phyloP scores from a whole-genome alignment of 2,888 invertebrate genomes.

The Cryptus viduatorius region DNA sequence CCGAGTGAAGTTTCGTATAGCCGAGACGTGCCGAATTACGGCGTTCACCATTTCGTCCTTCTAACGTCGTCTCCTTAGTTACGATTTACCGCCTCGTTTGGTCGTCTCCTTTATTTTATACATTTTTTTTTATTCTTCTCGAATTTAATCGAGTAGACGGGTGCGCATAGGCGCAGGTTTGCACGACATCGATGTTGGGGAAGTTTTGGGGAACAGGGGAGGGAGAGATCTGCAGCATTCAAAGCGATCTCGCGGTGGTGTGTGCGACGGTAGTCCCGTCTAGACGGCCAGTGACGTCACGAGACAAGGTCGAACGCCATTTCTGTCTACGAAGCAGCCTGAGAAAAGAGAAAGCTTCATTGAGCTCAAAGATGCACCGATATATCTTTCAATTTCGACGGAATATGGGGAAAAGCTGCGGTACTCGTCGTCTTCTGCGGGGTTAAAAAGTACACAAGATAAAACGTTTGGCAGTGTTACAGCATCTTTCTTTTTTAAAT shows the following conservation, averaged over 20 bases:
- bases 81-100: background rate
- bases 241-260: constrained; percentile 60
- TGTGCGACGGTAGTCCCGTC: constrained; percentile 72
- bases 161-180: constrained; percentile 2
- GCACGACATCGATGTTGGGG: constrained; percentile 7
- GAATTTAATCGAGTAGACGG: constrained; percentile 75
- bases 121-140: constrained; percentile 73
- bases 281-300: constrained; percentile 81
- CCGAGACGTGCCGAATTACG: constrained; percentile 35
- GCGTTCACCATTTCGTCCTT: constrained; percentile 42
- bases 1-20: background rate
- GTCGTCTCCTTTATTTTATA: constrained; percentile 22
- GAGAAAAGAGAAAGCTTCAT: constrained; percentile 11
- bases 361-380: background rate
- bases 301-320: constrained; percentile 80
- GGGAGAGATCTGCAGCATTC: constrained; percentile 52
- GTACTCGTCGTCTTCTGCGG: no score
- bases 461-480: no score
- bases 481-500: no score
- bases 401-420: no score
- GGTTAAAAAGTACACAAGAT: no score
- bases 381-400: no score
- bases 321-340: constrained; percentile 69
- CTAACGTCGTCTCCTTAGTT: constrained; percentile 8
- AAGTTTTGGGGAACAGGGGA: constrained; percentile 35